These are phyloP conservation scores for Platyura marginata DNA, from an alignment of 1,140 invertebrate genomes.

Conservation along the genomic window DNA sequence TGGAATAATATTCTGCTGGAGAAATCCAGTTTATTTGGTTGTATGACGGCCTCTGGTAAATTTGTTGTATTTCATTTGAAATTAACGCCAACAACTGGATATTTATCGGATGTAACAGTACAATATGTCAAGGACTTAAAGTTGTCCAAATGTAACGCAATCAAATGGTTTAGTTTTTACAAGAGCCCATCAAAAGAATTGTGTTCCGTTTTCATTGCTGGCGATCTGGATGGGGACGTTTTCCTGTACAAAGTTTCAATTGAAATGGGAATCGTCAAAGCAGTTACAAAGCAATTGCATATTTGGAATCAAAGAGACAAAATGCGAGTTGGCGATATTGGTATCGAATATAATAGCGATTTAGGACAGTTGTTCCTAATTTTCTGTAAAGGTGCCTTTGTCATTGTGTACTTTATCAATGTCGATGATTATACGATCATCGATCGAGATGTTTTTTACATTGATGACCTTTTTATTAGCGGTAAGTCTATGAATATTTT, in stretches of 20 bases:
- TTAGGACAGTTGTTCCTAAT: neutral
- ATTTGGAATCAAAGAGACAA: neutral
- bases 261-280: neutral
- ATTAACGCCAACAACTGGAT: neutral
- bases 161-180: neutral
- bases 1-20: neutral
- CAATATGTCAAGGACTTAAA: neutral
- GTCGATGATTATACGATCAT: neutral
- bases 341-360: neutral
- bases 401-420: neutral
- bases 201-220: neutral
- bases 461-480: no score
- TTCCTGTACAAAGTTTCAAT: neutral
- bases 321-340: neutral
- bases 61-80: neutral
- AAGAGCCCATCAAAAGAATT: neutral
- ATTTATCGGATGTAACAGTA: neutral
- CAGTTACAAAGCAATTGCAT: neutral
- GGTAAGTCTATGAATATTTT: neutral
- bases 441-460: no score
- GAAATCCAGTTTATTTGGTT: neutral
- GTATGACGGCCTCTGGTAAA: neutral
- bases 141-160: neutral
- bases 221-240: neutral
- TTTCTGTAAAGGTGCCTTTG: neutral